phyloP scores from a whole-genome alignment of 2,113 vertebrate species.

The Arothron firmamentum region DNA sequence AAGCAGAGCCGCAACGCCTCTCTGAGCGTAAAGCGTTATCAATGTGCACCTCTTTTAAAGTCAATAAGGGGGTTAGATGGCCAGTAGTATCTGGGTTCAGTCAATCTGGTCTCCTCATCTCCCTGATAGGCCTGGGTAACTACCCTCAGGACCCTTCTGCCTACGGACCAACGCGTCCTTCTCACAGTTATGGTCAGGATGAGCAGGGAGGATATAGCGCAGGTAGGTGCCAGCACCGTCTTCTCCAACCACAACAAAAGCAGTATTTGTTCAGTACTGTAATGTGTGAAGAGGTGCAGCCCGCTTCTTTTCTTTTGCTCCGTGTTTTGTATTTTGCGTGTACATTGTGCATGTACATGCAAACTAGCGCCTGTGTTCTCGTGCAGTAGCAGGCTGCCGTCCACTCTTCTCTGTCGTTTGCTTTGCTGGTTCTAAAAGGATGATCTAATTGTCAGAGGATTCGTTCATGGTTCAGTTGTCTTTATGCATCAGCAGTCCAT shows the following conservation, averaged over 20 bases:
- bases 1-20: slow-evolving; percentile 33
- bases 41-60: slow-evolving; percentile 43
- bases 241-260: slow-evolving; percentile 69
- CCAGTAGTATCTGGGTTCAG: slow-evolving; percentile 78
- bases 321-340: slow-evolving; percentile 60
- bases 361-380: slow-evolving; percentile 44
- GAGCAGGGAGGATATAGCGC: slow-evolving; percentile 87
- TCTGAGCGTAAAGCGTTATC: slow-evolving; percentile 27
- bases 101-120: slow-evolving; percentile 86
- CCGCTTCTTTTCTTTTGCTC: slow-evolving; percentile 45
- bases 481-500: slow-evolving; percentile 55
- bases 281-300: slow-evolving; percentile 59
- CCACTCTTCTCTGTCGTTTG: slow-evolving; percentile 60
- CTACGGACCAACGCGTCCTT: slow-evolving; percentile 85
- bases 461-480: slow-evolving; percentile 61
- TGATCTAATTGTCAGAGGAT: slow-evolving; percentile 77
- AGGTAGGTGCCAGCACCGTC: slow-evolving; percentile 82
- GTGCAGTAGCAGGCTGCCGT: slow-evolving; percentile 63
- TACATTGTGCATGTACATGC: slow-evolving; percentile 68
- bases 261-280: slow-evolving; percentile 59
- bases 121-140: slow-evolving; percentile 85
- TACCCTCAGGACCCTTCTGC: slow-evolving; percentile 87
- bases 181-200: slow-evolving; percentile 88
- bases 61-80: slow-evolving; percentile 55
- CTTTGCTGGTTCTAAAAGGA: slow-evolving; percentile 77